phyloP scores from a whole-genome alignment of 2,113 vertebrate genomes.

The Hepsetus odoe region DNA sequence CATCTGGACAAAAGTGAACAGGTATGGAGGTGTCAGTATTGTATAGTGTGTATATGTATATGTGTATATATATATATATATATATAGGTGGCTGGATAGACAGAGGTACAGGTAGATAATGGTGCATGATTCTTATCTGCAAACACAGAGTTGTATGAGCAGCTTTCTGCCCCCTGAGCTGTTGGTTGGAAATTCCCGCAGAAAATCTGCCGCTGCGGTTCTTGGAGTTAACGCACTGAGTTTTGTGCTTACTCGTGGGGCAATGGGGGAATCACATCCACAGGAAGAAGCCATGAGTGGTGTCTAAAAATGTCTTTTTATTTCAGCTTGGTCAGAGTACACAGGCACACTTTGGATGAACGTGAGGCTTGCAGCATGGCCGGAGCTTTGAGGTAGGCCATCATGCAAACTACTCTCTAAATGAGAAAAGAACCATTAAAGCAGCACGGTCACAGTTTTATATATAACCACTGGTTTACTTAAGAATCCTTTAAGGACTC shows the following conservation, averaged over 20 bases:
- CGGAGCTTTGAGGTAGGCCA: constrained; percentile 69
- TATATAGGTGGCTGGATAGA: too few species aligned
- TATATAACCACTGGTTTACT: too few species aligned
- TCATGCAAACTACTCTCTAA: background rate
- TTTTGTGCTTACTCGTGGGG: constrained; percentile 24
- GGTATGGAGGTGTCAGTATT: too few species aligned
- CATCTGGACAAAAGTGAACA: too few species aligned
- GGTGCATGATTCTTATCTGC: background rate
- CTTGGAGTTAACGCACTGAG: constrained; percentile 40
- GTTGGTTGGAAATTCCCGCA: constrained; percentile 55
- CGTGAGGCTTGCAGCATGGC: constrained; percentile 62
- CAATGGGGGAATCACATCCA: constrained; percentile 46
- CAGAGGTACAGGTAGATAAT: too few species aligned
- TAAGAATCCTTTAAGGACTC: too few species aligned
- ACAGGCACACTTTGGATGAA: constrained; percentile 30
- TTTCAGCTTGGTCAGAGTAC: constrained; percentile 44
- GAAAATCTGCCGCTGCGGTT: constrained; percentile 36
- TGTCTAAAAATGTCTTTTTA: constrained; percentile 29
- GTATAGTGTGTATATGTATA: too few species aligned
- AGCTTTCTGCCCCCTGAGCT: background rate
- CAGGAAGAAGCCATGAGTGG: constrained; percentile 53
- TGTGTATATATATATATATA: too few species aligned
- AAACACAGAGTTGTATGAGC: background rate
- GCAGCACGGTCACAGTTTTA: too few species aligned
- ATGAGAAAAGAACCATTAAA: too few species aligned